These are phyloP conservation scores for Elaphurus davidianus DNA, from an alignment of 2,113 vertebrate genomes.

Conservation along the genomic window DNA sequence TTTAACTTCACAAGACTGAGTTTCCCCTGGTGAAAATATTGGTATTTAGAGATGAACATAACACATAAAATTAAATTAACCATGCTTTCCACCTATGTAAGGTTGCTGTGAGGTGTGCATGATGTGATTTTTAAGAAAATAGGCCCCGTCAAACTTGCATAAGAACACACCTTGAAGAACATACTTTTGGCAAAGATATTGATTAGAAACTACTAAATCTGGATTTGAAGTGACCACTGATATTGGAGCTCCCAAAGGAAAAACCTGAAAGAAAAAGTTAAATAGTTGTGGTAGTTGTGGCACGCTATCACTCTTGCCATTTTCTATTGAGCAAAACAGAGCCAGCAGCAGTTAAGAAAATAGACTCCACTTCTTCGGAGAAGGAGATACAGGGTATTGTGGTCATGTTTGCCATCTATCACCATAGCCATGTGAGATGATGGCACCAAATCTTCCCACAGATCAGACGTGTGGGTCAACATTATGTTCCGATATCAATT, in stretches of 20 bases:
- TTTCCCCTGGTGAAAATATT: constrained; percentile 34
- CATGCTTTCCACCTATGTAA: not conserved
- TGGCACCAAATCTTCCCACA: not conserved
- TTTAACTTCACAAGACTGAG: constrained; percentile 32
- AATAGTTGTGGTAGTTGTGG: not conserved
- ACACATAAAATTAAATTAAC: constrained; percentile 28
- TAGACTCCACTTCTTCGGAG: not conserved
- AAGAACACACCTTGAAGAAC: not conserved
- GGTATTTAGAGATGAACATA: constrained; percentile 29
- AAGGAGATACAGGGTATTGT: not conserved
- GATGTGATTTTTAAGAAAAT: constrained; percentile 33
- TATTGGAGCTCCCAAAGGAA: not conserved
- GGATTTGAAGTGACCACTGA: not conserved
- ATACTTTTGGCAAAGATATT: not conserved
- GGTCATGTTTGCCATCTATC: not conserved
- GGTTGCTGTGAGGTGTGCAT: not conserved
- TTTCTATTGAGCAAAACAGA: not conserved
- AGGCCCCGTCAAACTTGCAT: not conserved
- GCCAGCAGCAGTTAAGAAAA: not conserved
- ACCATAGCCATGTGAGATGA: not conserved
- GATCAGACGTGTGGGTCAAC: not conserved
- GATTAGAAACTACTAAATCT: not conserved
- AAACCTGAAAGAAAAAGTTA: not conserved
- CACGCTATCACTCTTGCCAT: not conserved
- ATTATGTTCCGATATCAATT: not conserved